Base-by-base conservation (phyloP, 2,888 invertebrate species). In the Hydraecia micacea region DNA sequence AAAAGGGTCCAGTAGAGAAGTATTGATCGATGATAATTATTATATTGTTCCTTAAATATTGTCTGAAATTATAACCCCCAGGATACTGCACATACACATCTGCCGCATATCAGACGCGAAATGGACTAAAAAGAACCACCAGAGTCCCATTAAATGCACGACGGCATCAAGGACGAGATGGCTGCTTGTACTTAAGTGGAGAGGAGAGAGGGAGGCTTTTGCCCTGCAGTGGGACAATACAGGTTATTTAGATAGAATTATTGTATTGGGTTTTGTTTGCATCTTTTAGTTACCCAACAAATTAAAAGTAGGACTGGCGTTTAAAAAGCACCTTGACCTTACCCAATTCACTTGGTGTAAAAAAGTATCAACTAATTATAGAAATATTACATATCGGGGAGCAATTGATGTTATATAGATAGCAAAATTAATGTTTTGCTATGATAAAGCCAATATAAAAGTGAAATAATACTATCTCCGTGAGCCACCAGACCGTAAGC, bases 401-500 rank as follows among this genome's bases (percentile, higher is more conserved):
- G 52, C 13, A 25, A 28, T 25, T 15, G 9, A 6, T 25, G 28
- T 55, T 28, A 39, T 28, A 21, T 73, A 52, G 4, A 73, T 28
- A 52, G 39, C 28, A 25, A 49, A 69, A 8, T 8, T 0, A 32
- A 49, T 68, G 2, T 68, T 49, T 32, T 49, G 8, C 32, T 49
- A 25, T 32, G 49, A 25, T 32, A 36, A 21, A 58, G 1, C 6
- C 28, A 60, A 60, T 32, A 63, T 52, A 28, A 49, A 25, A 60
- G 28, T 7, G 0, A 18, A 63, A 13, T n/a, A 52, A 55, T n/a
- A n/a, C 13, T 6, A 36, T 39, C n/a, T 15, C 25, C 39, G 11
- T 18, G 28, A 58, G 0, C 25, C 72, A 70, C 80, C 28, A 73
- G 55, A 80, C 80, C 73, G 25, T 58, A 28, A 9, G 13, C 36